Conservation (phyloP, 2,797 vertebrate species). For the Peromyscus eremicus region DNA sequence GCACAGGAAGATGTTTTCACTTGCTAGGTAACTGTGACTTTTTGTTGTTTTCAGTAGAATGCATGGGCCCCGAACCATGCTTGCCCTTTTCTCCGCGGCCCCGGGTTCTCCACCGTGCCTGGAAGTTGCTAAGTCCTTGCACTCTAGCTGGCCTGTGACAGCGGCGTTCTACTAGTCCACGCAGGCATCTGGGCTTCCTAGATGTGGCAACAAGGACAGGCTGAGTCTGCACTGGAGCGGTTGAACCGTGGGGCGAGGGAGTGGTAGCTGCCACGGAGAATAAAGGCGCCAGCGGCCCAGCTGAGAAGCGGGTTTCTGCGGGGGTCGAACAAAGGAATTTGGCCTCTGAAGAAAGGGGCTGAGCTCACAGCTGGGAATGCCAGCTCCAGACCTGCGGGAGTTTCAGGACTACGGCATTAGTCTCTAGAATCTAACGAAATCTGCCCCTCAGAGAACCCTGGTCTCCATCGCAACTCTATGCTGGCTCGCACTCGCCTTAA, state of each 20-base stretch:
- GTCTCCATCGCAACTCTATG: not conserved
- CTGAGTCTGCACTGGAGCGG: conserved; percentile 95
- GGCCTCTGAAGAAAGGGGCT: conserved; percentile 88
- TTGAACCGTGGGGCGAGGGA: conserved; percentile 93
- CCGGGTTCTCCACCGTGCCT: conserved; percentile 82
- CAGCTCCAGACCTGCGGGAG: conserved; percentile 86
- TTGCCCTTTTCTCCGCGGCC: conserved; percentile 72
- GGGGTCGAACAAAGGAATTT: conserved; percentile 91
- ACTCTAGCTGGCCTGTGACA: conserved; percentile 78
- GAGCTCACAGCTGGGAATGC: conserved; percentile 81
- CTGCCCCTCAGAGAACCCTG: not conserved
- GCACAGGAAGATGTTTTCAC: not conserved
- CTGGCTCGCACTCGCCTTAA: not conserved
- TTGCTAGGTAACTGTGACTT: conserved; percentile 54
- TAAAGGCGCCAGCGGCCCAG: conserved; percentile 86
- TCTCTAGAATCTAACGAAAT: conserved; percentile 66
- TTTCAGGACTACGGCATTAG: conserved; percentile 79
- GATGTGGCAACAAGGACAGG: conserved; percentile 91
- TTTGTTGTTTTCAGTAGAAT: conserved; percentile 40
- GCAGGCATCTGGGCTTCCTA: conserved; percentile 82
- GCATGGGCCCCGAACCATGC: not conserved
- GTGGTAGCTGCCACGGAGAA: conserved; percentile 75
- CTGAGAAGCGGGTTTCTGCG: conserved; percentile 88
- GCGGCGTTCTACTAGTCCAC: conserved; percentile 87
- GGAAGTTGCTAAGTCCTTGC: conserved; percentile 70